These are phyloP conservation scores for Trachymyrmex septentrionalis DNA, from an alignment of 1,140 invertebrate species.

Conservation along the genomic window DNA sequence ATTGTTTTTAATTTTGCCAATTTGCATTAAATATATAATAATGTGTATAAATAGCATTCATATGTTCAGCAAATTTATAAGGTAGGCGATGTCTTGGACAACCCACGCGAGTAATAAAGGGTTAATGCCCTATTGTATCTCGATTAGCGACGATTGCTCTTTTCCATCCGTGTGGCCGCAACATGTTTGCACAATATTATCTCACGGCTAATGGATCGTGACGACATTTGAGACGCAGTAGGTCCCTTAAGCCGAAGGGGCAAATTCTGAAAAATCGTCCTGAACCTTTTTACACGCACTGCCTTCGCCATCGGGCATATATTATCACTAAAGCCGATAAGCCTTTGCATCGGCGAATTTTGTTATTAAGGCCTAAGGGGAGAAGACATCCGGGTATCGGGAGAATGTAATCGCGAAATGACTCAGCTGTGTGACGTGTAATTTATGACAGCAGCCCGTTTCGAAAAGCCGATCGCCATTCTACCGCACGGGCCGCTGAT, in stretches of 20 bases:
- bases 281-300: conserved; percentile 10
- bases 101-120: too few relatives aligned
- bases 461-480: background rate
- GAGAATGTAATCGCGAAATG: conserved; percentile 45
- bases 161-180: background rate
- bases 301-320: background rate
- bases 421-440: background rate
- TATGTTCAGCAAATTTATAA: too few relatives aligned
- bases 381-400: background rate
- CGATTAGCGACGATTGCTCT: conserved; percentile 11
- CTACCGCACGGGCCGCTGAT: background rate
- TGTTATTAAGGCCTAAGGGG: conserved; percentile 38
- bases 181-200: conserved; percentile 19
- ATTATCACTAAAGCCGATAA: conserved; percentile 51
- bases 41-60: too few relatives aligned
- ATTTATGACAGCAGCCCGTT: conserved; percentile 26
- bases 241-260: conserved; percentile 12
- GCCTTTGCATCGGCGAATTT: background rate
- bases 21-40: too few relatives aligned
- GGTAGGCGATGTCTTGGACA: too few relatives aligned
- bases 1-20: too few relatives aligned
- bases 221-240: background rate
- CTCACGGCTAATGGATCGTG: conserved; percentile 19
- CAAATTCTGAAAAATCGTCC: conserved; percentile 58
- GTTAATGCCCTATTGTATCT: background rate